Percentiles rank a stretch among this genome's conserved stretches.
Evolutionary conservation across 2,888 invertebrate genomes (phyloP).

Genomic region (Nebria brevicollis): DNA sequence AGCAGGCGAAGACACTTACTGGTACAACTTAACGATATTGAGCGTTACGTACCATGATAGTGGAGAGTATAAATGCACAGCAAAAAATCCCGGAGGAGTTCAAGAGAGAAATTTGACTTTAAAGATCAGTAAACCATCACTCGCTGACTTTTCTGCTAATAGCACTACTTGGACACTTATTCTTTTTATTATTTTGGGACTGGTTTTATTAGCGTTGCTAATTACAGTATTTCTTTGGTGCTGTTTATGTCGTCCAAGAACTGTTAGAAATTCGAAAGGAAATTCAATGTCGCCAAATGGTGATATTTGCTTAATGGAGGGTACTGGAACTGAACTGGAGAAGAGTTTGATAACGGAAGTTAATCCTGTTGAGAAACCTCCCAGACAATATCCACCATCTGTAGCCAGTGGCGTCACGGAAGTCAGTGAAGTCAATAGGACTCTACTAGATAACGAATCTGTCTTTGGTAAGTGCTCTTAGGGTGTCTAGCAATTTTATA

Average conservation of each 20-base stretch:
- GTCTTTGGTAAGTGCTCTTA: slow-evolving; percentile 73
- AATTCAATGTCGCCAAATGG: slow-evolving; percentile 71
- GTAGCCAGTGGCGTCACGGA: slow-evolving; percentile 80
- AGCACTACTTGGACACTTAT: slow-evolving; percentile 58
- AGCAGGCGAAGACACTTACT: slow-evolving; percentile 64
- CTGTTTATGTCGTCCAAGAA: slow-evolving; percentile 57
- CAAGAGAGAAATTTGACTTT: slow-evolving; percentile 80
- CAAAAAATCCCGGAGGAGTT: slow-evolving; percentile 83
- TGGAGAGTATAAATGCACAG: slow-evolving; percentile 75
- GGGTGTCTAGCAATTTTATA: too few species aligned
- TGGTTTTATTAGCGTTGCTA: slow-evolving; percentile 65
- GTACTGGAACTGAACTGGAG: slow-evolving; percentile 84
- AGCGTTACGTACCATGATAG: slow-evolving; percentile 64
- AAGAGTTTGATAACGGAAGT: slow-evolving; percentile 86
- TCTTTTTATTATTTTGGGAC: slow-evolving; percentile 62
- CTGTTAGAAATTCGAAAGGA: slow-evolving; percentile 68
- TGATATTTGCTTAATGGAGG: slow-evolving; percentile 74
- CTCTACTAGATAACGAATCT: slow-evolving; percentile 82
- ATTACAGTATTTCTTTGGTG: slow-evolving; percentile 61
- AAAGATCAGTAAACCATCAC: slow-evolving; percentile 62
- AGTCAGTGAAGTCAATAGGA: slow-evolving; percentile 84
- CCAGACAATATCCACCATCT: slow-evolving; percentile 78
- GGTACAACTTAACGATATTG: slow-evolving; percentile 71
- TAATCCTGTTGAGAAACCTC: slow-evolving; percentile 86
- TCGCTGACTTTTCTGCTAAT: slow-evolving; percentile 36